phyloP scores from a whole-genome alignment of 2,797 vertebrate genomes.

The Enteromius fasciolatus region DNA sequence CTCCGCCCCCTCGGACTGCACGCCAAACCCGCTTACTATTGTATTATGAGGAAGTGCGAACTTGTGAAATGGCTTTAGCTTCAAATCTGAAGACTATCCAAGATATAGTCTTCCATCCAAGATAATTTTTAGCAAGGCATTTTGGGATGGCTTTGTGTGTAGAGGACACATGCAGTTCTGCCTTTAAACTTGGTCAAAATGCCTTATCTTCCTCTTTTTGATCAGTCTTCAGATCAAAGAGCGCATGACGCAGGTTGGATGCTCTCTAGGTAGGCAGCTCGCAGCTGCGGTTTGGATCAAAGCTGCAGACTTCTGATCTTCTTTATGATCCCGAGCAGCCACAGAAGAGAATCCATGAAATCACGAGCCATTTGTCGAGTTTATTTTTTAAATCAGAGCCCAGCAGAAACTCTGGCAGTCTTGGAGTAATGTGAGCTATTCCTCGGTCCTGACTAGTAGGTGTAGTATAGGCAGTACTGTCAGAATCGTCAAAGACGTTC shows the following conservation, averaged over 20 bases:
- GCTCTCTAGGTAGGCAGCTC: background rate
- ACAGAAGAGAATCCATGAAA: constrained; percentile 1
- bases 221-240: background rate
- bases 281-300: background rate
- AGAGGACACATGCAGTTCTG: background rate
- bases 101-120: background rate
- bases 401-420: constrained; percentile 41
- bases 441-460: constrained; percentile 9
- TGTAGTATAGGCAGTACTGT: constrained; percentile 5
- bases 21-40: too few species aligned
- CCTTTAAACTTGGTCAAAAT: background rate
- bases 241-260: background rate
- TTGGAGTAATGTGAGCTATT: constrained; percentile 34
- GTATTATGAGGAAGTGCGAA: too few species aligned
- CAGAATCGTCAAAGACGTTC: constrained; percentile 18
- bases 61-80: background rate
- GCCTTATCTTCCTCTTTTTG: background rate
- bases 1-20: too few species aligned
- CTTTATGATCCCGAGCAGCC: constrained; percentile 10
- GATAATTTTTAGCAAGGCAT: background rate
- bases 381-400: constrained; percentile 42
- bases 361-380: constrained; percentile 16
- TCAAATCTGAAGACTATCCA: background rate
- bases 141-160: background rate
- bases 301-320: constrained; percentile 7